phyloP scores from a whole-genome alignment of 2,113 vertebrate genomes.

The Hippoglossus stenolepis region DNA sequence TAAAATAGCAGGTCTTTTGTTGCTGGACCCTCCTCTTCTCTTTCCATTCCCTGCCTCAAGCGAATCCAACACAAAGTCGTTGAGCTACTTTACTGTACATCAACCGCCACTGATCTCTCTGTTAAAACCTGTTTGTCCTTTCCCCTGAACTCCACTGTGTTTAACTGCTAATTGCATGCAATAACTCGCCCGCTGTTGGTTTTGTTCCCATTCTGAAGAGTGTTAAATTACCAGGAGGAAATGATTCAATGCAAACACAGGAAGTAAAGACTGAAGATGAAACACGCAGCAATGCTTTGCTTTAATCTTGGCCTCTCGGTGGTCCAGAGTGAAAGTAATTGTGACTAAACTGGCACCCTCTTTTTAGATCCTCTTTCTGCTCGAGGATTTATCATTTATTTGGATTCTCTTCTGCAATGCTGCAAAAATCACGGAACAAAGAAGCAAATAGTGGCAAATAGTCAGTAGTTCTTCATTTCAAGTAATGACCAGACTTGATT shows the following conservation, averaged over 20 bases:
- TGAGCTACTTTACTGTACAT: not conserved
- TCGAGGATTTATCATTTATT: not conserved
- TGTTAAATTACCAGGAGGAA: constrained; percentile 9
- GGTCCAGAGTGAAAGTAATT: not conserved
- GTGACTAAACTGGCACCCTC: not conserved
- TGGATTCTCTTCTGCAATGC: not conserved
- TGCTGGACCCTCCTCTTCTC: not conserved
- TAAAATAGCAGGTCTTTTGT: constrained; percentile 33
- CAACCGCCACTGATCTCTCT: not conserved
- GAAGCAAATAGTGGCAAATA: not conserved
- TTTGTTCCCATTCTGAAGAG: constrained; percentile 23
- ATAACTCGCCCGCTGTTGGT: constrained; percentile 22
- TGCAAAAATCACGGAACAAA: not conserved
- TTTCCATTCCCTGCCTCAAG: constrained; percentile 6
- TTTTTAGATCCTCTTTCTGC: not conserved
- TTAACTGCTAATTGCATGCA: constrained; percentile 34
- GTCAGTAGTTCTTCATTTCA: not conserved
- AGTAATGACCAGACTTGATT: not conserved
- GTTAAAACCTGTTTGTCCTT: constrained; percentile 11
- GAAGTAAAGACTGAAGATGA: constrained; percentile 7
- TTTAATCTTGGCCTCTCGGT: not conserved
- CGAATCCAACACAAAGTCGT: constrained; percentile 1
- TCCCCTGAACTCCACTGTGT: not conserved
- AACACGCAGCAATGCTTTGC: not conserved
- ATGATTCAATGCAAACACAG: constrained; percentile 5